Base-by-base conservation (phyloP, 2,113 vertebrate species). In the Dolichallabes microphthalmus region DNA sequence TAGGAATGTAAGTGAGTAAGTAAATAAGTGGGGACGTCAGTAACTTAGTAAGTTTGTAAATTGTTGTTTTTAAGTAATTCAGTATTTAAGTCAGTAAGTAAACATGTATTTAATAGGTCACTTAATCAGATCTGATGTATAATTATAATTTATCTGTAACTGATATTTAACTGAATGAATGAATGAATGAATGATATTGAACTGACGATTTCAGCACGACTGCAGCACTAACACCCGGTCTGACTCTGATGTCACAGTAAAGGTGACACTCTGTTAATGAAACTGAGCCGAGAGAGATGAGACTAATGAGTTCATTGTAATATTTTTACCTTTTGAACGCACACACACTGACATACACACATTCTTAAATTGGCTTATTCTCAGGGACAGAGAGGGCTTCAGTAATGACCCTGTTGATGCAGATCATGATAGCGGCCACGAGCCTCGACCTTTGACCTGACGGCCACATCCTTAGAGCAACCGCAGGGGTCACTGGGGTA, bases 371-470 rank as follows among this genome's bases (percentile, higher is more conserved):
- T 58, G 17, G 25, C 17, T 32, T 35, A 82, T 17, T 15, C 66
- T 39, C 76, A 53, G 3, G 20, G 22, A 75, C 45, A 17, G 73
- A 27, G 13, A 0, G 66, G 50, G 52, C 61, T 71, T 53, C 58
- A 22, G 45, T 74, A 82, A 83, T 82, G 45, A 71, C 57, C 74
- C 84, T 53, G 63, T 85, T 86, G 81, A 85, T 85, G 85, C 85
- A 88, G 75, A 84, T 84, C 82, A 84, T 45, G 80, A 86, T 75
- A 80, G 85, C 75, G 68, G 66, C 64, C 58, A 58, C 22, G n/a
- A 87, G 80, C 17, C 75, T 85, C 57, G 85, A 88, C 87, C 89
- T 85, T 45, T 88, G 85, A 89, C 85, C 68, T 82, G 61, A 20
- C 32, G 45, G 85, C 75, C 71, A 64, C 55, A 55, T 68, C 22